A percentile compares a stretch with the other conserved stretches of the same genome.
Evolutionary conservation across 92 coral and sea anemone species (phyloP).

Genomic region (Meandrina meandrites): DNA sequence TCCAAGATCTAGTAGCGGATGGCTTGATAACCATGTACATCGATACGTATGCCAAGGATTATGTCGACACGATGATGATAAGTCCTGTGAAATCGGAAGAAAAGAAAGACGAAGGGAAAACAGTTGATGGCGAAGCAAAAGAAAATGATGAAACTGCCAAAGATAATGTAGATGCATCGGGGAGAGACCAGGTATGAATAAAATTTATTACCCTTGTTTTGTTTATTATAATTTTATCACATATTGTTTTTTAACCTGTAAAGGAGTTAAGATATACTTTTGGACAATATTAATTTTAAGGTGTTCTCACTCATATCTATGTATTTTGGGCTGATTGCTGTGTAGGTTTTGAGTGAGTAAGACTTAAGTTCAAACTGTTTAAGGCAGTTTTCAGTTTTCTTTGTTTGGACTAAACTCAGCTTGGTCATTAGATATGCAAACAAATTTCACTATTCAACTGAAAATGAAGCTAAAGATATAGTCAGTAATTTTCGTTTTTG

Average conservation of each 20-base stretch:
- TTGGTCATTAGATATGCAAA: slow-evolving; percentile 31
- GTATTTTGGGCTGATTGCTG: background rate
- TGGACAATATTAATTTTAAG: background rate
- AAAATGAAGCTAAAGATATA: slow-evolving; percentile 9
- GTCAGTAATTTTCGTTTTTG: background rate
- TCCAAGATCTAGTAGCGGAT: slow-evolving; percentile 97
- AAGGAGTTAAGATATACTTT: background rate
- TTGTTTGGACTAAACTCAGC: slow-evolving; percentile 17
- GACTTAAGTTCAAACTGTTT: background rate
- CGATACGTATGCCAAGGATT: slow-evolving; percentile 93
- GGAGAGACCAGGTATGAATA: slow-evolving; percentile 23
- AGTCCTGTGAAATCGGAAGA: slow-evolving; percentile 48
- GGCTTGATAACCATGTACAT: slow-evolving; percentile 97
- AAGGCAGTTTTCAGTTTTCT: background rate
- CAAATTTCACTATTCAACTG: slow-evolving; percentile 9
- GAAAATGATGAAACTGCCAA: slow-evolving; percentile 21
- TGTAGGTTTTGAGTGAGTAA: background rate
- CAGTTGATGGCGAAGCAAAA: slow-evolving; percentile 17
- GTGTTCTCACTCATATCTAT: background rate
- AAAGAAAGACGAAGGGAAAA: background rate
- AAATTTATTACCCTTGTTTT: background rate
- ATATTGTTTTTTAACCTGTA: background rate
- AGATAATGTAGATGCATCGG: slow-evolving; percentile 9
- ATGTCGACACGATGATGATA: slow-evolving; percentile 91
- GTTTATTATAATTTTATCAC: background rate